Percentiles rank a stretch among this genome's conserved stretches.
Evolutionary conservation across 2,888 invertebrate species (phyloP).

Genomic region (Philonicus albiceps): DNA sequence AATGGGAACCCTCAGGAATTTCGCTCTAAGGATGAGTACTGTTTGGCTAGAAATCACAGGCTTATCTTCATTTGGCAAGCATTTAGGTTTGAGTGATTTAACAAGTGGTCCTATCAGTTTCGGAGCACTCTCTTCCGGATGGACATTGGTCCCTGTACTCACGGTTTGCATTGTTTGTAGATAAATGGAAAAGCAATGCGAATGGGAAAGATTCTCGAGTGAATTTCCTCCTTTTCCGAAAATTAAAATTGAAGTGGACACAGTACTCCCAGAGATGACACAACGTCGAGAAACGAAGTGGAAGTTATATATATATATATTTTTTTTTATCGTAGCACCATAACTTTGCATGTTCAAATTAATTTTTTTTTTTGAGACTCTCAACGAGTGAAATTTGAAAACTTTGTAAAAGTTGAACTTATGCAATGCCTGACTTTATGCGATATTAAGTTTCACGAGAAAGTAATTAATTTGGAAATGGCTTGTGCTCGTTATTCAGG

Average conservation of each 20-base stretch:
- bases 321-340: not conserved
- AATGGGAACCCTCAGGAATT: not conserved
- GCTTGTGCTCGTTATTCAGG: not conserved
- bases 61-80: constrained; percentile 9
- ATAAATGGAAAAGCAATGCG: not conserved
- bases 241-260: not conserved
- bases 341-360: not conserved
- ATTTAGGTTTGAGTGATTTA: not conserved
- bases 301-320: too few species aligned
- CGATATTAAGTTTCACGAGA: not conserved
- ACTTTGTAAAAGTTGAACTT: not conserved
- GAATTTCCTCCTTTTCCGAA: not conserved
- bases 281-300: not conserved
- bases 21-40: not conserved
- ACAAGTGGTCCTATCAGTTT: not conserved
- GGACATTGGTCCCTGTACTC: not conserved
- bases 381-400: not conserved
- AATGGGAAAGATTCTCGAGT: not conserved
- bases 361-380: not conserved
- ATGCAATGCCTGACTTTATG: not conserved
- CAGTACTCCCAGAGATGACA: not conserved
- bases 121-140: not conserved
- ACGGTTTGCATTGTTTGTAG: not conserved
- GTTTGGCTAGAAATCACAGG: not conserved
- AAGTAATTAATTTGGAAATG: not conserved